A percentile compares a stretch with the other conserved stretches of the same genome.
Evolutionary conservation across 2,113 vertebrate genomes (phyloP).

Genomic region (Dendrocopos noguchii): DNA sequence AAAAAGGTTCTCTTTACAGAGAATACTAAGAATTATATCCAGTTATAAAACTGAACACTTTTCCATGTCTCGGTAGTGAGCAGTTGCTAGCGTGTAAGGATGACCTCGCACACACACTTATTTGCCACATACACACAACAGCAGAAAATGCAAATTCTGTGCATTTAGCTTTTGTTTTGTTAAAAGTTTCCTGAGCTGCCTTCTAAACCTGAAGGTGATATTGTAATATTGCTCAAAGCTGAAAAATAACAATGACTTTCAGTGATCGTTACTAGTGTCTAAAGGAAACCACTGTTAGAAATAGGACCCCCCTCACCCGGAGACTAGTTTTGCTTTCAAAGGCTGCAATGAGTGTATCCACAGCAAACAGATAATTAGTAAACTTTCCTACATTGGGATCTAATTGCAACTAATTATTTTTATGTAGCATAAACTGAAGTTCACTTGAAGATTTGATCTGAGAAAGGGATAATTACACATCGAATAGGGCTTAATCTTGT

Average conservation of each 20-base stretch:
- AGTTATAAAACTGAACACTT: neutral
- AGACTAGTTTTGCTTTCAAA: slow-evolving; percentile 47
- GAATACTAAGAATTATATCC: neutral
- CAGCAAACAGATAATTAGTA: slow-evolving; percentile 44
- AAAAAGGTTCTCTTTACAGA: neutral
- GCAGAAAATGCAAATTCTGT: neutral
- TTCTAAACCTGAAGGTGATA: neutral
- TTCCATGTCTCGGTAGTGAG: neutral
- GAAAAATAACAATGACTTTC: slow-evolving; percentile 11
- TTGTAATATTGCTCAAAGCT: neutral
- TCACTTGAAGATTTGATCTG: neutral
- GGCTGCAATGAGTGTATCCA: neutral
- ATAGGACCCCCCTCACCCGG: neutral
- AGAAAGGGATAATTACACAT: slow-evolving; percentile 26
- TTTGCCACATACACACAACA: neutral
- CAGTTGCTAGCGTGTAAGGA: neutral
- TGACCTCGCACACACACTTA: neutral
- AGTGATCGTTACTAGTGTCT: slow-evolving; percentile 1
- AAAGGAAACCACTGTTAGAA: slow-evolving; percentile 58
- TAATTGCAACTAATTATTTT: slow-evolving; percentile 17
- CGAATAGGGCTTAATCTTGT: neutral
- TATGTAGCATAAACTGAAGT: neutral
- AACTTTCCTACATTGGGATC: slow-evolving; percentile 1
- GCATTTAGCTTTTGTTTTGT: neutral
- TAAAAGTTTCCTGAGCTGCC: neutral